Evolutionary conservation across 2,888 invertebrate species (phyloP).

Genomic region (Synergus japonicus): DNA sequence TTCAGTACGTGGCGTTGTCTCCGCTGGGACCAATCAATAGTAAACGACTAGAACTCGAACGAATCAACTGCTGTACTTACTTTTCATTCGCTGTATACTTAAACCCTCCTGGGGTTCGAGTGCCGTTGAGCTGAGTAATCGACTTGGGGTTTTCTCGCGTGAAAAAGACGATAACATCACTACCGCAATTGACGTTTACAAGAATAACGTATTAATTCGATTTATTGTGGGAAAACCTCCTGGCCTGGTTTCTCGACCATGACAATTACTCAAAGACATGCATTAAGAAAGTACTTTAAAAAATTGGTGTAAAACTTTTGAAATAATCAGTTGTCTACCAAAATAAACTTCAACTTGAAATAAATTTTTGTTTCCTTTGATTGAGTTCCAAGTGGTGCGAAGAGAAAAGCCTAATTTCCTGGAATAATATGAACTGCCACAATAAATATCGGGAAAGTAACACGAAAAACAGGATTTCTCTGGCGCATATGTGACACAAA

Average conservation of each 20-base stretch:
- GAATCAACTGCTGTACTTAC: conserved; percentile 32
- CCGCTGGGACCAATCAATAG: conserved; percentile 30
- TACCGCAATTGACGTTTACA: conserved; percentile 14
- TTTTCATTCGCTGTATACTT: conserved; percentile 27
- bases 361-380: background rate
- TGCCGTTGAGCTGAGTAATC: conserved; percentile 24
- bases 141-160: conserved; percentile 34
- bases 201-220: conserved; percentile 26
- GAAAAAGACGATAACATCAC: conserved; percentile 37
- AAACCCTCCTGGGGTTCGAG: conserved; percentile 8
- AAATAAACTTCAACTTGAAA: no score
- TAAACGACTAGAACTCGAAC: conserved; percentile 31
- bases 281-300: background rate
- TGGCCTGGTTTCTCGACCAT: background rate
- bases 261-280: background rate
- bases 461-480: conserved; percentile 19
- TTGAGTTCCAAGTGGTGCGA: background rate
- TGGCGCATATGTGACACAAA: conserved; percentile 30
- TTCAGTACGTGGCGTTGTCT: conserved; percentile 9
- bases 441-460: conserved; percentile 29
- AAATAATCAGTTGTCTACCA: no score
- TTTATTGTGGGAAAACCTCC: conserved; percentile 14
- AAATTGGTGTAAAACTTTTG: background rate
- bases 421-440: conserved; percentile 25
- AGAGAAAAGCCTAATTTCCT: background rate